Evolutionary conservation across 2,888 invertebrate genomes (phyloP).

Genomic region (Tipula confusa): DNA sequence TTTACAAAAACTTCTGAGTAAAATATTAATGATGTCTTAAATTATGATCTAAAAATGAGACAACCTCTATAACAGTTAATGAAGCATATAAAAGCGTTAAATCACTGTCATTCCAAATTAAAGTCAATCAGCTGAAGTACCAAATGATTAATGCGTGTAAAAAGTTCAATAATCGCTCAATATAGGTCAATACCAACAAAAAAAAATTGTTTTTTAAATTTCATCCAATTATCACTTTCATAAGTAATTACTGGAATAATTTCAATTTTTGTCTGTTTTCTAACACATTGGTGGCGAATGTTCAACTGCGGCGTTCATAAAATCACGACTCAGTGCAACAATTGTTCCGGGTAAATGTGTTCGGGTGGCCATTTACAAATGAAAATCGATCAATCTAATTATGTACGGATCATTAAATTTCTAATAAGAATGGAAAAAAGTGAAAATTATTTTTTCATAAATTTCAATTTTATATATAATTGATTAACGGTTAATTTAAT

Average conservation of each 20-base stretch:
- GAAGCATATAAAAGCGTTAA: not conserved
- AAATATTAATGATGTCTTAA: not conserved
- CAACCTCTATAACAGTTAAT: not conserved
- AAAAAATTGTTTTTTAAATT: not conserved
- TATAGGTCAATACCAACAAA: not conserved
- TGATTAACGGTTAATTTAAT: not conserved
- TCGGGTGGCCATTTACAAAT: not conserved
- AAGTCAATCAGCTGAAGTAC: not conserved
- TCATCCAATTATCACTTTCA: conserved; percentile 3
- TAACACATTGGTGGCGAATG: not conserved
- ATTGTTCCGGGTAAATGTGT: not conserved
- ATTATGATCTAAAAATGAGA: not conserved
- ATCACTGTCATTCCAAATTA: not conserved
- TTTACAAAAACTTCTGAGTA: too few species aligned
- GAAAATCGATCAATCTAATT: not conserved
- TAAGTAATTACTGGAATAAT: not conserved
- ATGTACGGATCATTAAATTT: not conserved
- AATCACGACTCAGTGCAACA: not conserved
- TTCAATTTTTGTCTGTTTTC: too few species aligned
- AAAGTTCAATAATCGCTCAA: not conserved
- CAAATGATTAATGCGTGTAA: not conserved
- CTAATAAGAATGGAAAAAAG: not conserved
- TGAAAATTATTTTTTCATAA: not conserved
- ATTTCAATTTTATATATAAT: not conserved
- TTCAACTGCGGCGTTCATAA: not conserved